Evolutionary conservation across 2,797 vertebrate genomes (phyloP).

Genomic region (Arnoldichthys spilopterus): DNA sequence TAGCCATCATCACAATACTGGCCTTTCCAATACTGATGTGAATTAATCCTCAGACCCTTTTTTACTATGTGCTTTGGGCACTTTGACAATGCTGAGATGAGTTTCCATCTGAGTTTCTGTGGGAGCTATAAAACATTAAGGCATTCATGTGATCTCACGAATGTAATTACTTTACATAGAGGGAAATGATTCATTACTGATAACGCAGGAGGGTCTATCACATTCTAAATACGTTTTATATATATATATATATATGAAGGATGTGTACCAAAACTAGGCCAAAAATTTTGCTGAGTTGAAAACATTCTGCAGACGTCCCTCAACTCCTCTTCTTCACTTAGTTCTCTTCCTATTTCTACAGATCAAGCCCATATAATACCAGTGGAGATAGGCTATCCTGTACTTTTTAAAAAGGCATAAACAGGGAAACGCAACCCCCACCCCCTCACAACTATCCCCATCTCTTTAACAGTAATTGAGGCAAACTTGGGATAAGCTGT

Average conservation of each 20-base stretch:
- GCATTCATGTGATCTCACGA: not conserved
- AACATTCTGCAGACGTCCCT: not conserved
- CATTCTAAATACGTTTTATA: too few species aligned
- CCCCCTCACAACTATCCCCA: conserved; percentile 68
- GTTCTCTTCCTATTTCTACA: conserved; percentile 58
- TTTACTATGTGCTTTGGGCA: too few species aligned
- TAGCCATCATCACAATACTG: not conserved
- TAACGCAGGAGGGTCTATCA: too few species aligned
- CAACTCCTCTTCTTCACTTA: not conserved
- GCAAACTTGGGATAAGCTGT: conserved; percentile 97
- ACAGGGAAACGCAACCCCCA: conserved; percentile 79
- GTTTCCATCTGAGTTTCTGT: not conserved
- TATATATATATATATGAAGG: too few species aligned
- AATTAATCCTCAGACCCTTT: too few species aligned
- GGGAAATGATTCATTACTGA: not conserved
- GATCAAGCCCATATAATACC: conserved; percentile 72
- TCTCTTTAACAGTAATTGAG: conserved; percentile 87
- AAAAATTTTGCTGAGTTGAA: not conserved
- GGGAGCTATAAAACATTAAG: not conserved
- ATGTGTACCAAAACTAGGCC: not conserved
- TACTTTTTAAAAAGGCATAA: conserved; percentile 89
- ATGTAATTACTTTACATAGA: not conserved
- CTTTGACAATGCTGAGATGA: too few species aligned
- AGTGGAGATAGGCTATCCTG: conserved; percentile 77
- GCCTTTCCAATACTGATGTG: too few species aligned